phyloP scores from a whole-genome alignment of 2,888 invertebrate species.

The Thymelicus acteon region DNA sequence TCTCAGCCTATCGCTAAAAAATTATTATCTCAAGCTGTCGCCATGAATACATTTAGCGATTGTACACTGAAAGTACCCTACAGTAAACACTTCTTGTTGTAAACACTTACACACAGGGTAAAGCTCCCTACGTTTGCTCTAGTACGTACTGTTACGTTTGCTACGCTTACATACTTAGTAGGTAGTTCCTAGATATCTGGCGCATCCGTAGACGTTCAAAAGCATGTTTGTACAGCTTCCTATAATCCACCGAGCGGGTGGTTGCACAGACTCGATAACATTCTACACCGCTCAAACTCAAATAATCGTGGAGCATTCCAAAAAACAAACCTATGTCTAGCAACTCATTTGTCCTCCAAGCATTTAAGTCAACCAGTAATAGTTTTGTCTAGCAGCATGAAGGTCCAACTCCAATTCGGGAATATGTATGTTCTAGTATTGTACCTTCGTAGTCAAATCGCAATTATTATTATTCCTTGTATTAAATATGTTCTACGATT shows the following conservation, averaged over 20 bases:
- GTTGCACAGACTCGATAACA: slow-evolving; percentile 25
- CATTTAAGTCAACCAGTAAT: background rate
- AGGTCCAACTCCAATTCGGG: too few species aligned
- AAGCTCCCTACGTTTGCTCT: background rate
- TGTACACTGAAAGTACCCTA: too few species aligned
- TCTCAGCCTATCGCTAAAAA: too few species aligned
- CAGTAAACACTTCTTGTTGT: background rate
- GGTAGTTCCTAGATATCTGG: background rate
- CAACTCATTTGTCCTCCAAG: background rate
- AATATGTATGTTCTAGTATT: too few species aligned
- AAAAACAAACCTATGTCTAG: slow-evolving; percentile 1
- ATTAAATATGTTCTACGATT: too few species aligned
- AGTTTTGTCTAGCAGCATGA: too few species aligned
- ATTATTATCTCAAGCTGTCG: too few species aligned
- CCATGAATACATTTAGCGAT: too few species aligned
- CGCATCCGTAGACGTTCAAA: slow-evolving; percentile 2
- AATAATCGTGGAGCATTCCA: background rate
- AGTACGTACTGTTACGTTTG: background rate
- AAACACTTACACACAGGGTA: background rate
- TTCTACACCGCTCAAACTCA: slow-evolving; percentile 2
- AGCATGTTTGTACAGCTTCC: slow-evolving; percentile 20
- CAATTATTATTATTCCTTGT: too few species aligned
- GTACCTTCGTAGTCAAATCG: too few species aligned
- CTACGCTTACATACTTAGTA: background rate
- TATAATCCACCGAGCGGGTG: slow-evolving; percentile 14